Base-by-base conservation (phyloP, 2,888 invertebrate genomes). In the Kryphioiulus occultus region DNA sequence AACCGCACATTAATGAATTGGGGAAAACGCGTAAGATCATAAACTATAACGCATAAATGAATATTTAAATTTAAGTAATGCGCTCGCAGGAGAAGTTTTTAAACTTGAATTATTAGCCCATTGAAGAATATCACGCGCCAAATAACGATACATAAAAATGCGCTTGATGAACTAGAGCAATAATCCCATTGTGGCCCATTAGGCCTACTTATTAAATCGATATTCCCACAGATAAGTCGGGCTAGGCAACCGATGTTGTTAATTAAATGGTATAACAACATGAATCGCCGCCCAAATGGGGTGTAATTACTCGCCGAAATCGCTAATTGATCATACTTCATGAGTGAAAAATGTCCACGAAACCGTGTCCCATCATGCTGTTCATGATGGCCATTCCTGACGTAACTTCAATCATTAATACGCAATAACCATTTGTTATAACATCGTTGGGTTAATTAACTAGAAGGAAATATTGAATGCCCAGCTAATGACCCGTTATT, bases 41-140 rank as follows among this genome's bases (percentile, higher is more conserved):
- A 59, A 59, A n/a, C 53, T n/a, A 59, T 59, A n/a, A 17, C 4
- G n/a, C 7, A 59, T n/a, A 7, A 59, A 59, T 59, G 53, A 59
- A 59, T 59, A 59, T 59, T 59, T 59, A 59, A 59, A 59, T n/a
- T 59, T 59, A 59, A 59, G n/a, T 59, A 59, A 59, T 59, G 53
- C 53, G 17, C 53, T 39, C 53, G n/a, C 53, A n/a, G 17, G 5
- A 59, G 53, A 59, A 59, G 53, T 59, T 59, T 59, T 59, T 59
- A 59, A 59, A 5, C n/a, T 59, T 59, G n/a, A 59, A 59, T 59
- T 59, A 59, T 59, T 59, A 59, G 53, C 53, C 53, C 17, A 59
- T 39, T 9, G 53, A 59, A 59, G 2, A 59, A n/a, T n/a, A 59
- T n/a, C n/a, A 59, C 53, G 53, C 7, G 53, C 53, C 19, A 19